phyloP scores from a whole-genome alignment of 2,888 invertebrate genomes.

The Stomorhina lunata region DNA sequence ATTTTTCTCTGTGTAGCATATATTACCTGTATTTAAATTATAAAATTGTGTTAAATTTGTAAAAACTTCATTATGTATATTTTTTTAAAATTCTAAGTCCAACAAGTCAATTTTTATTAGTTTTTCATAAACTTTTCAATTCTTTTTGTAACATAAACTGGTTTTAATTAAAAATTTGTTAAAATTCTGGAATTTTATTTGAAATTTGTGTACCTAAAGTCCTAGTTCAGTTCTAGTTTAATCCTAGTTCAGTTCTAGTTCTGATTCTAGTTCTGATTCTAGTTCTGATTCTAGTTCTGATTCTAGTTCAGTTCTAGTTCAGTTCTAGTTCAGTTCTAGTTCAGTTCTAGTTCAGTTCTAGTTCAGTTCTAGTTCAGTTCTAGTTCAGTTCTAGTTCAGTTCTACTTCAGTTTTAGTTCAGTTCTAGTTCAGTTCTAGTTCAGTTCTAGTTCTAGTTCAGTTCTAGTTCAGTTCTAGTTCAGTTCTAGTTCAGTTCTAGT shows the following conservation, averaged over 20 bases:
- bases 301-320: neutral
- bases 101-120: neutral
- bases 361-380: neutral
- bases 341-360: neutral
- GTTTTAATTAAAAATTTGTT: neutral
- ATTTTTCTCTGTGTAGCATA: conserved; percentile 19
- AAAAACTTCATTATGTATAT: neutral
- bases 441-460: neutral
- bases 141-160: neutral
- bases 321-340: neutral
- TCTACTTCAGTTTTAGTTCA: too few species aligned
- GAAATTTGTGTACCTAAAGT: too few species aligned
- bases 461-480: too few species aligned
- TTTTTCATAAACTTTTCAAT: neutral
- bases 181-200: too few species aligned
- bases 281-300: too few species aligned
- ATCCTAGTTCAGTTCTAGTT: too few species aligned
- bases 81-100: neutral
- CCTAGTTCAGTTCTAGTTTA: too few species aligned
- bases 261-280: too few species aligned
- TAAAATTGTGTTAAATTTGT: neutral
- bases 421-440: neutral
- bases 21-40: neutral
- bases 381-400: neutral
- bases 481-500: too few species aligned